These are phyloP conservation scores for Flexamia atlantica DNA, from an alignment of 2,888 invertebrate species.

Conservation along the genomic window DNA sequence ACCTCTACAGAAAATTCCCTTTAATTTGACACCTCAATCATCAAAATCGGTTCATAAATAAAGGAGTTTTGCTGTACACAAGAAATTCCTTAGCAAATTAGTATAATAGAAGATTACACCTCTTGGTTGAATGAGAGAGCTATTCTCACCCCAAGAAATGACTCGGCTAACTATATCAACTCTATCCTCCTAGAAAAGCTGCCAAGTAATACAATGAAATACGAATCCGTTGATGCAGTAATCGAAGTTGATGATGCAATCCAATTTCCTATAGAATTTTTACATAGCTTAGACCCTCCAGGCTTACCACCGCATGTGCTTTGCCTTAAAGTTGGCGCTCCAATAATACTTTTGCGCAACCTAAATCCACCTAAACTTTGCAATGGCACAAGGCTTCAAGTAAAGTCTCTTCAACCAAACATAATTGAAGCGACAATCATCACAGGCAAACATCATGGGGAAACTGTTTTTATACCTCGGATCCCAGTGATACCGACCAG, in stretches of 20 bases:
- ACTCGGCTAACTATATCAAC: constrained; percentile 34
- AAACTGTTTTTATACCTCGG: constrained; percentile 62
- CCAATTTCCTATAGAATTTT: background rate
- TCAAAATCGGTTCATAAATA: too few species aligned
- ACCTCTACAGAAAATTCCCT: too few species aligned
- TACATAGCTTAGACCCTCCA: constrained; percentile 62
- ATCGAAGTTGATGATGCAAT: background rate
- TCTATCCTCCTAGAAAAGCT: constrained; percentile 20
- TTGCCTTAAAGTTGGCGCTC: constrained; percentile 66
- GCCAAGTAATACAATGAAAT: background rate
- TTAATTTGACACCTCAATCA: too few species aligned
- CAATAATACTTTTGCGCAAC: constrained; percentile 69
- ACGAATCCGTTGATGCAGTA: background rate
- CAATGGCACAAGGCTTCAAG: constrained; percentile 69
- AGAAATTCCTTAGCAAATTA: too few species aligned
- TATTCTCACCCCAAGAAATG: constrained; percentile 54
- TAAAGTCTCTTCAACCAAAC: constrained; percentile 65
- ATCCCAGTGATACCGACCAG: constrained; percentile 67
- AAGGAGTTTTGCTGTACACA: too few species aligned
- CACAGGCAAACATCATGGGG: background rate
- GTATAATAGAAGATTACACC: background rate
- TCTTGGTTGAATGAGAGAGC: constrained; percentile 60
- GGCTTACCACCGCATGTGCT: constrained; percentile 67
- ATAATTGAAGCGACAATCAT: constrained; percentile 64
- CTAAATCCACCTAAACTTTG: constrained; percentile 68